phyloP scores from a whole-genome alignment of 1,140 invertebrate species.

The Eupristina koningsbergeri region DNA sequence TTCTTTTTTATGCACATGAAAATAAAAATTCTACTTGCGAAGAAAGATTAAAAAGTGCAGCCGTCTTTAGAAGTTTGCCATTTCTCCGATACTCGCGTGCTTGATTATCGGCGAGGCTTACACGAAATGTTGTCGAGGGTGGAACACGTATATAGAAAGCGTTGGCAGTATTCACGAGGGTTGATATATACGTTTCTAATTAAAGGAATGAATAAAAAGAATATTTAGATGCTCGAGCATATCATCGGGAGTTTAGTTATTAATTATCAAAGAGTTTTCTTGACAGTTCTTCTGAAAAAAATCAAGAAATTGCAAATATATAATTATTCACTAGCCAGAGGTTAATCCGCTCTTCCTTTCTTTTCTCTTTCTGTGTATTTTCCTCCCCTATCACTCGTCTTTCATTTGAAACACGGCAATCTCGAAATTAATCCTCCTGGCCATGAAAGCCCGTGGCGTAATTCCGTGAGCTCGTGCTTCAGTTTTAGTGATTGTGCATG shows the following conservation, averaged over 20 bases:
- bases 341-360: slow-evolving; percentile 3
- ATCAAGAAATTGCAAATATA: background rate
- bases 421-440: slow-evolving; percentile 63
- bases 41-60: slow-evolving; percentile 48
- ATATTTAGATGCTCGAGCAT: background rate
- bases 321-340: slow-evolving; percentile 17
- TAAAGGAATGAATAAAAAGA: no score
- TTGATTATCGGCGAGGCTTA: slow-evolving; percentile 34
- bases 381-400: background rate
- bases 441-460: slow-evolving; percentile 66
- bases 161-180: background rate
- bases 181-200: slow-evolving; percentile 6
- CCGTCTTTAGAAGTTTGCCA: slow-evolving; percentile 41
- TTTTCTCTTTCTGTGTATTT: background rate
- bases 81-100: slow-evolving; percentile 46
- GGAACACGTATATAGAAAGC: background rate
- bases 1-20: slow-evolving; percentile 48
- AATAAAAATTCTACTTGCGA: slow-evolving; percentile 45
- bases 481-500: background rate
- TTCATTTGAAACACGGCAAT: slow-evolving; percentile 47
- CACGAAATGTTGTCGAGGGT: background rate
- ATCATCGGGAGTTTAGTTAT: slow-evolving; percentile 23
- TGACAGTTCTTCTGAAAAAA: slow-evolving; percentile 28
- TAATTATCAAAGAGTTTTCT: slow-evolving; percentile 34
- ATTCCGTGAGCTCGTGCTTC: slow-evolving; percentile 54